Base-by-base conservation (phyloP, 2,888 invertebrate species). In the Bursaphelenchus okinawaensis region DNA sequence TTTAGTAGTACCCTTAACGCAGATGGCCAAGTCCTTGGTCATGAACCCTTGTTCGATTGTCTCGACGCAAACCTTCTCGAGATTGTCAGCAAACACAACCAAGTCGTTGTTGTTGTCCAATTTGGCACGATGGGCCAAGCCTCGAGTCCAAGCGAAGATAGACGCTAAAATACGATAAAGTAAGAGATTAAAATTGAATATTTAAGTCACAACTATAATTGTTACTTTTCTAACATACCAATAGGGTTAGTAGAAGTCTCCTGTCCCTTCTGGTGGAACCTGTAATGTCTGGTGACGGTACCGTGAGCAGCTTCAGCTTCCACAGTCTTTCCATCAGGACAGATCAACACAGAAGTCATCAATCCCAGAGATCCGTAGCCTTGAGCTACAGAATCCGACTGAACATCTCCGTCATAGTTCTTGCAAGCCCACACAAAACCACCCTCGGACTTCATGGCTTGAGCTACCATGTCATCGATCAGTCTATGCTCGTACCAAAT, bases 401-500 rank as follows among this genome's bases (percentile, higher is more conserved):
- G 96, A 0, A 98, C 96, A 85, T 98, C 96, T 52, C 96, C 96
- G 82, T 98, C 96, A 83, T 98, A 98, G 85, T 98, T 98, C 84
- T 98, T 98, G 85, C 96, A 98, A 8, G 96, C 94, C 96, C 96
- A 98, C 0, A 98, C 94, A 84, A 96, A 98, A 52, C 96, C 96
- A 74, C 98, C 98, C 22, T 74, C 63, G 51, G 65, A 64, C 29
- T 73, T 71, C 73, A 71, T 63, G 22, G 66, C 73, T 68, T 71
- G 71, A 29, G 71, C 71, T 9, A 71, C 72, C 96, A 96, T 96
- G 82, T 98, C 96, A 83, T 98, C 96, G 82, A 98, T 98, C 62
- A 98, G 86, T 68, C 96, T 88, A 84, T 98, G 96, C 84, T 98
- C 96, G 83, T 98, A 98, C 93, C 94, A 95, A 78, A 96, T 90